Evolutionary conservation across 2,888 invertebrate species (phyloP).

Genomic region (Aromia moschata): DNA sequence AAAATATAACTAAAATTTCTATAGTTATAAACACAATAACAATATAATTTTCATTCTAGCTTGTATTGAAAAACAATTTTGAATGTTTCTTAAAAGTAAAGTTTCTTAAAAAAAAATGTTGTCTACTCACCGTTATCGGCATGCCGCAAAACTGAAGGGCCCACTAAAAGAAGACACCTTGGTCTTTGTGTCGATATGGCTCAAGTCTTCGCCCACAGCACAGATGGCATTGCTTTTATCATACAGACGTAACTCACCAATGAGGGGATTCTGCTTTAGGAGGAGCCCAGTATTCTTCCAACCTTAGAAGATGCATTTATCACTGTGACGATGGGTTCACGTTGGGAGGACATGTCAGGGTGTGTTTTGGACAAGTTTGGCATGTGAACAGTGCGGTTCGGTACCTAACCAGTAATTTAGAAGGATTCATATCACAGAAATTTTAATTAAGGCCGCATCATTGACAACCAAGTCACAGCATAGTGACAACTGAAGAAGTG

Average conservation of each 20-base stretch:
- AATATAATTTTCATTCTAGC: no score
- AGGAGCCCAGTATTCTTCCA: slow-evolving; percentile 50
- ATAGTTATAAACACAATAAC: no score
- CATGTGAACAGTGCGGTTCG: background rate
- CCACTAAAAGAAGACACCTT: slow-evolving; percentile 54
- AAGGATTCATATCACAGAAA: slow-evolving; percentile 25
- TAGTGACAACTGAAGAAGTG: background rate
- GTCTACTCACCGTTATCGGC: slow-evolving; percentile 53
- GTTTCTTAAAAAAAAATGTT: no score
- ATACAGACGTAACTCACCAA: slow-evolving; percentile 56
- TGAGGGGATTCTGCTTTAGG: slow-evolving; percentile 53
- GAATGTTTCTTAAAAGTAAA: no score
- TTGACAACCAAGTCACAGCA: background rate
- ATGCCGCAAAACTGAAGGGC: slow-evolving; percentile 49
- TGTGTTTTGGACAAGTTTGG: slow-evolving; percentile 6
- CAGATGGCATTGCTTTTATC: slow-evolving; percentile 49
- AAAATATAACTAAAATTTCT: no score
- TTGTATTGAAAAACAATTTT: no score
- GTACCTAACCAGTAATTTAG: background rate
- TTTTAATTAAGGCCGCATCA: slow-evolving; percentile 12
- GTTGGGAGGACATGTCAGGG: slow-evolving; percentile 3
- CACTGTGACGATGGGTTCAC: slow-evolving; percentile 41
- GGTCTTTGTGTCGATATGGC: slow-evolving; percentile 56
- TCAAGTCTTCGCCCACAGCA: slow-evolving; percentile 55
- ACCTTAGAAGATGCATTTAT: slow-evolving; percentile 43